Percentiles rank a stretch among this genome's conserved stretches.
Evolutionary conservation across 2,797 vertebrate genomes (phyloP).

Genomic region (Pseudochaenichthys georgianus): DNA sequence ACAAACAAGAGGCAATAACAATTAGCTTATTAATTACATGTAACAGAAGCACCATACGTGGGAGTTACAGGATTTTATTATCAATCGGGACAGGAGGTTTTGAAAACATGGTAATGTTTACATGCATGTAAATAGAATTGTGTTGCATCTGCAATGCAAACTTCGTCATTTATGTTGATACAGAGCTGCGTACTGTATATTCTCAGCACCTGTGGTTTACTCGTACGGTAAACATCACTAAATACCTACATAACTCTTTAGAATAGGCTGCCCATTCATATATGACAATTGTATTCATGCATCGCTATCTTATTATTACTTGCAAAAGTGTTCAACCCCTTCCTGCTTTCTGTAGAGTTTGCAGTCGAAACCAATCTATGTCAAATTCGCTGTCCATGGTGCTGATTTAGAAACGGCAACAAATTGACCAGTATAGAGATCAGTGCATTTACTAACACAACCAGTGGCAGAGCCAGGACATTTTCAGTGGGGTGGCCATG

Average conservation of each 20-base stretch:
- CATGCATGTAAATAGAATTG: not conserved
- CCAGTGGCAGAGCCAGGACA: too few species aligned
- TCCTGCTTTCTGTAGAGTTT: not conserved
- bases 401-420: slow-evolving; percentile 27
- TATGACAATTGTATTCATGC: not conserved
- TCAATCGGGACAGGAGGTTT: not conserved
- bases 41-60: not conserved
- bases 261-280: not conserved
- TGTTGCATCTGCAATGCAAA: slow-evolving; percentile 20
- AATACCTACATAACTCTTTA: not conserved
- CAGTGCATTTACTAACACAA: not conserved
- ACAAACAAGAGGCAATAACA: not conserved
- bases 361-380: not conserved
- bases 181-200: not conserved
- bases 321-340: not conserved
- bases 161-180: not conserved
- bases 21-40: not conserved
- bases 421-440: not conserved
- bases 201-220: not conserved
- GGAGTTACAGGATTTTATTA: not conserved
- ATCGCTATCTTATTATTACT: slow-evolving; percentile 13
- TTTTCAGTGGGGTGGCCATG: too few species aligned
- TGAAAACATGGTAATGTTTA: not conserved
- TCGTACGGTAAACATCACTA: not conserved
- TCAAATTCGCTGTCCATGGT: slow-evolving; percentile 48